phyloP scores from a whole-genome alignment of 2,113 vertebrate genomes.

The Macaca fascicularis region DNA sequence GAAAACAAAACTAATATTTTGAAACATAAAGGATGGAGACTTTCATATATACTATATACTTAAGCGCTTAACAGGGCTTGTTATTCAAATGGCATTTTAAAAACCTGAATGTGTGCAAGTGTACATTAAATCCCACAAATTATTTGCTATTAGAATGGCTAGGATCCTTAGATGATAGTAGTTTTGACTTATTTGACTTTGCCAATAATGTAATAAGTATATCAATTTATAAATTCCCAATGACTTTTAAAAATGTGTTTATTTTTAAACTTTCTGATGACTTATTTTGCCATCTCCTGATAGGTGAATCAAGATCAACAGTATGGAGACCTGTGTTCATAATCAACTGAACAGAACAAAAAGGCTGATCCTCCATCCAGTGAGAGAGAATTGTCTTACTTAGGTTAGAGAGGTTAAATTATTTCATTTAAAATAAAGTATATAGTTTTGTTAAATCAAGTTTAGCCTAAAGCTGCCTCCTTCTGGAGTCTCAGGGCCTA shows the following conservation, averaged over 20 bases:
- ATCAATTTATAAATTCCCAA: neutral
- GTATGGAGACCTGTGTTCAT: too few relatives aligned
- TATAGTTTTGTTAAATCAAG: too few relatives aligned
- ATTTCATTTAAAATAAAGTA: too few relatives aligned
- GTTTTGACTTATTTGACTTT: neutral
- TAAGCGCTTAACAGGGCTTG: neutral
- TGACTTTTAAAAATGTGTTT: neutral
- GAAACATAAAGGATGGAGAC: neutral
- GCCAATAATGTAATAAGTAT: neutral
- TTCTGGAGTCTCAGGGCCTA: too few relatives aligned
- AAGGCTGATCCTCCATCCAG: too few relatives aligned
- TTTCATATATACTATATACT: neutral
- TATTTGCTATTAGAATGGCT: neutral
- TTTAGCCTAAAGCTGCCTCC: too few relatives aligned
- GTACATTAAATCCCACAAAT: neutral
- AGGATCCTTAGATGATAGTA: neutral
- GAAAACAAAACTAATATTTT: neutral
- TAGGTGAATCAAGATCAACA: neutral
- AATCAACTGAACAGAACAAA: too few relatives aligned
- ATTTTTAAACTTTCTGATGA: neutral
- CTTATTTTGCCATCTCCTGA: neutral
- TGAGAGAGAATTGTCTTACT: too few relatives aligned
- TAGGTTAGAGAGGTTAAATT: too few relatives aligned
- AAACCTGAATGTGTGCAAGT: neutral
- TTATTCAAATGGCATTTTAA: neutral